Evolutionary conservation across 2,113 vertebrate species (phyloP).

Genomic region (Ornithorhynchus anatinus): DNA sequence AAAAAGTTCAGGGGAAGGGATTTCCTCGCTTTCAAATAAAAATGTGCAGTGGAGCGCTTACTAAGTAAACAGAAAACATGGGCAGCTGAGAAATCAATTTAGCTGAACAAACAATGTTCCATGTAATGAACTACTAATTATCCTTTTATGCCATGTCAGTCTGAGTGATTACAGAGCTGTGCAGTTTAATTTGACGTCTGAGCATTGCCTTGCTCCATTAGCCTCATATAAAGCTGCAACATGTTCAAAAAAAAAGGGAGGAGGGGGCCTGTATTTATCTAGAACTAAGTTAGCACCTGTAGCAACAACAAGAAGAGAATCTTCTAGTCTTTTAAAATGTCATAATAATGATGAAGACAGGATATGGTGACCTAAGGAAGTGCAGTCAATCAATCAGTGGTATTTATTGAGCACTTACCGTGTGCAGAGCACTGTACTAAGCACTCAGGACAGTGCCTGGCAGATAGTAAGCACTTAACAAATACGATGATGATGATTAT

Average conservation of each 20-base stretch:
- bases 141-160: slow-evolving; percentile 90
- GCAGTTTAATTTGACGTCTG: slow-evolving; percentile 85
- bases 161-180: slow-evolving; percentile 86
- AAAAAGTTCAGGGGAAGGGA: slow-evolving; percentile 73
- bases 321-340: slow-evolving; percentile 39
- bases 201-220: slow-evolving; percentile 84
- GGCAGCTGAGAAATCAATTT: slow-evolving; percentile 90
- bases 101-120: slow-evolving; percentile 89
- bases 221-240: slow-evolving; percentile 81
- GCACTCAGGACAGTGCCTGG: too few relatives aligned
- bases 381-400: not conserved
- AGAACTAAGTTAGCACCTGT: slow-evolving; percentile 72
- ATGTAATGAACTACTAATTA: slow-evolving; percentile 91
- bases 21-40: slow-evolving; percentile 81
- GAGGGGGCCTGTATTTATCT: slow-evolving; percentile 59
- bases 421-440: too few relatives aligned
- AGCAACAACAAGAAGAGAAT: slow-evolving; percentile 48
- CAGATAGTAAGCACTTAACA: too few relatives aligned
- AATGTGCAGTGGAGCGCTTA: slow-evolving; percentile 78
- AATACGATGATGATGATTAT: too few relatives aligned
- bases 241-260: slow-evolving; percentile 58
- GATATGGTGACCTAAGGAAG: not conserved
- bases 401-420: too few relatives aligned
- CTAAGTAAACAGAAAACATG: slow-evolving; percentile 86
- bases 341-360: slow-evolving; percentile 16